These are phyloP conservation scores for Conger conger DNA, from an alignment of 2,113 vertebrate genomes.

Conservation along the genomic window DNA sequence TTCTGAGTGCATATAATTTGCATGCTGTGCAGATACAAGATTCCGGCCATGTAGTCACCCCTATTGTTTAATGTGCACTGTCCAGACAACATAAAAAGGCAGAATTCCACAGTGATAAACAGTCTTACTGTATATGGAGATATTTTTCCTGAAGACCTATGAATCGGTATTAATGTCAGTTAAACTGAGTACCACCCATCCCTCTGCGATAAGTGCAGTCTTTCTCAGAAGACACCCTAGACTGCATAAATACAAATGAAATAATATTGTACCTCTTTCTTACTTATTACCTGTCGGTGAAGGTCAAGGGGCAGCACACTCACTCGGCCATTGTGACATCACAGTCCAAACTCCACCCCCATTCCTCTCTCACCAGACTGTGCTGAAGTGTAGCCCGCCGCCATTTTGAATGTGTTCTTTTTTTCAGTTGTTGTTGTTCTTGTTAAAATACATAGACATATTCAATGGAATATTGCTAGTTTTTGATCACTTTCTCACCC, in stretches of 20 bases:
- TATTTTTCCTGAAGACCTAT: not conserved
- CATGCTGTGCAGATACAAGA: not conserved
- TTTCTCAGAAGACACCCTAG: slow-evolving; percentile 11
- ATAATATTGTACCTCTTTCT: not conserved
- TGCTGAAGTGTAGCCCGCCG: not conserved
- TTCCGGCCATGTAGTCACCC: not conserved
- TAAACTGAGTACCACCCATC: not conserved
- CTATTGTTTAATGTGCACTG: not conserved
- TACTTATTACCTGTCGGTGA: slow-evolving; percentile 26
- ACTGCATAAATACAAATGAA: slow-evolving; percentile 1
- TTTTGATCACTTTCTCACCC: slow-evolving; percentile 54
- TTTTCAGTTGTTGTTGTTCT: not conserved
- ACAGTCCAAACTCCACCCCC: not conserved
- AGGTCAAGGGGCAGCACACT: slow-evolving; percentile 10
- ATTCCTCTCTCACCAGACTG: not conserved
- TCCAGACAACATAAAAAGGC: not conserved
- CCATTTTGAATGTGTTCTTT: not conserved
- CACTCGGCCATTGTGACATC: slow-evolving; percentile 6
- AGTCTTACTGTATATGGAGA: not conserved
- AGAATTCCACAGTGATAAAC: not conserved
- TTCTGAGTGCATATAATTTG: not conserved
- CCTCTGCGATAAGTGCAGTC: not conserved
- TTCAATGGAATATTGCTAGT: slow-evolving; percentile 35
- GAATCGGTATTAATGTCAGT: not conserved
- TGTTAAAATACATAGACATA: slow-evolving; percentile 51